These are phyloP conservation scores for Apteryx mantelli DNA, from an alignment of 2,113 vertebrate species.

Conservation along the genomic window DNA sequence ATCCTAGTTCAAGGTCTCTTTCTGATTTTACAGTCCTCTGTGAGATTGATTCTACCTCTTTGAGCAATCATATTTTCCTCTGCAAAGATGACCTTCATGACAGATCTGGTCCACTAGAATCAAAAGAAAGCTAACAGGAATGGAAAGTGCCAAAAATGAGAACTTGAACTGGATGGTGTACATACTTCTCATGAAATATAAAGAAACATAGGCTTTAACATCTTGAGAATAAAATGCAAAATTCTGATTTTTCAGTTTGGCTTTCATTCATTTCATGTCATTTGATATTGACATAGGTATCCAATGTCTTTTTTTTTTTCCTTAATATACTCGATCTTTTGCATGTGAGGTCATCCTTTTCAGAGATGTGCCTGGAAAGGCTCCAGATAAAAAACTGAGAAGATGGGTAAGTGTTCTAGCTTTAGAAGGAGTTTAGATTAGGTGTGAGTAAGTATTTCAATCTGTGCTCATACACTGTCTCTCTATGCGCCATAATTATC, in stretches of 20 bases:
- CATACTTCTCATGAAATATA: background rate
- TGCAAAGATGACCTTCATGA: background rate
- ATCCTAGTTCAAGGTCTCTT: background rate
- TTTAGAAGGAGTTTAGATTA: constrained; percentile 13
- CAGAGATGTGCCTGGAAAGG: background rate
- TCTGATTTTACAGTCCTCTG: background rate
- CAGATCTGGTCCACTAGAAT: background rate
- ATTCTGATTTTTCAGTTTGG: background rate
- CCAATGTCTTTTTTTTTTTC: background rate
- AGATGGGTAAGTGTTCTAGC: background rate
- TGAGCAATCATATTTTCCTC: background rate
- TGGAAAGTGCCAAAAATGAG: background rate
- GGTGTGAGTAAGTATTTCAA: constrained; percentile 24
- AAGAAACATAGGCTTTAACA: background rate
- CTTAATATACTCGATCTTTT: background rate
- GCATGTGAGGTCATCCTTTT: background rate
- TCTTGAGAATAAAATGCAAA: background rate
- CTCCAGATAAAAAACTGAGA: background rate
- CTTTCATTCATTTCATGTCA: background rate
- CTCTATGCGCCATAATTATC: constrained; percentile 1
- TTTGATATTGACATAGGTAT: background rate
- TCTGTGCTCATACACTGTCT: background rate
- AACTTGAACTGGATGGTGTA: background rate
- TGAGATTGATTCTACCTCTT: background rate
- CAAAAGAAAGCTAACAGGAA: background rate